phyloP scores from a whole-genome alignment of 64 coral and sea anemone species.

The Cladopsammia gracilis region DNA sequence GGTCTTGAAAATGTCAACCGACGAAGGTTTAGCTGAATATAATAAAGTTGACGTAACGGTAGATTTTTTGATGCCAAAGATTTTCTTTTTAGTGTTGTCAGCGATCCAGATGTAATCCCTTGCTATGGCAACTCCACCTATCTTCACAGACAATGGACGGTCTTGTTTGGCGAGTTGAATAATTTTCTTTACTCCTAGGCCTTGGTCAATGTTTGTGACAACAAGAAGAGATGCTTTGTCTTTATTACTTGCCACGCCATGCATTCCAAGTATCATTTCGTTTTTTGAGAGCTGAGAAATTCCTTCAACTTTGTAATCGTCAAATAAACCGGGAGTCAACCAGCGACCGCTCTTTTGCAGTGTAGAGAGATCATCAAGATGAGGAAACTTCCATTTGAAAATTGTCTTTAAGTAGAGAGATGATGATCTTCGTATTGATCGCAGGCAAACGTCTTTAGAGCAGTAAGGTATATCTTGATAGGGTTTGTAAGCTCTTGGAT shows the following conservation, averaged over 20 bases:
- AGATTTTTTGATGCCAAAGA: slow-evolving; percentile 55
- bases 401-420: slow-evolving; percentile 83
- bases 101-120: slow-evolving; percentile 66
- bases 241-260: slow-evolving; percentile 82
- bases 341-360: slow-evolving; percentile 75
- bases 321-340: slow-evolving; percentile 90
- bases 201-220: slow-evolving; percentile 52
- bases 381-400: slow-evolving; percentile 92
- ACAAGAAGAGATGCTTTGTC: slow-evolving; percentile 82
- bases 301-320: slow-evolving; percentile 87
- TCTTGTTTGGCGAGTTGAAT: slow-evolving; percentile 69
- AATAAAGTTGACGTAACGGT: slow-evolving; percentile 48
- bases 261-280: slow-evolving; percentile 81
- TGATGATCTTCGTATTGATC: slow-evolving; percentile 81
- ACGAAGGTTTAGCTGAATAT: slow-evolving; percentile 46
- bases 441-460: slow-evolving; percentile 81
- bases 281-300: slow-evolving; percentile 71
- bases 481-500: slow-evolving; percentile 70
- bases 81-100: slow-evolving; percentile 7
- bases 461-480: slow-evolving; percentile 83
- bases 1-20: slow-evolving; percentile 47
- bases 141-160: slow-evolving; percentile 52
- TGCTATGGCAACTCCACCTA: slow-evolving; percentile 78
- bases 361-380: slow-evolving; percentile 92
- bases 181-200: slow-evolving; percentile 79